Percentiles rank a stretch among this genome's conserved stretches.
Conservation (phyloP, 2,113 vertebrate genomes). For the Hemiscyllium ocellatum region DNA sequence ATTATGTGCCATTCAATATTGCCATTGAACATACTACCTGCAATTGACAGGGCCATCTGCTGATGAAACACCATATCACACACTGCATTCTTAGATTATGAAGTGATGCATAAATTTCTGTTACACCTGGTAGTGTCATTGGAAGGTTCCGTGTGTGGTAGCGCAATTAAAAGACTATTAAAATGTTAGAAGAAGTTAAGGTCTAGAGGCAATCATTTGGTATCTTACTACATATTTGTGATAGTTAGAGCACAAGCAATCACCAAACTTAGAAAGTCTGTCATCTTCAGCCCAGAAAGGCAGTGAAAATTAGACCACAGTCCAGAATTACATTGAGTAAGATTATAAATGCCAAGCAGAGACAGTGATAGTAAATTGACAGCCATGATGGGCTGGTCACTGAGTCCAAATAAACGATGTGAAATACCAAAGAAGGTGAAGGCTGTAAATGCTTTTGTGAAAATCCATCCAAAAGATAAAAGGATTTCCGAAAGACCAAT, state of each 20-base stretch:
- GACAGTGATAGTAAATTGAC: not conserved
- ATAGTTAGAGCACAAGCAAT: not conserved
- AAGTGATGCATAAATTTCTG: not conserved
- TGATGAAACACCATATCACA: not conserved
- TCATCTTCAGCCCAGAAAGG: not conserved
- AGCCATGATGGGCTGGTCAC: not conserved
- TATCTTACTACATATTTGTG: not conserved
- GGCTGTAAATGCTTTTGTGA: not conserved
- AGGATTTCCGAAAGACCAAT: not conserved
- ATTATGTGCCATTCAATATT: not conserved
- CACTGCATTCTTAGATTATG: not conserved
- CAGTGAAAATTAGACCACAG: not conserved
- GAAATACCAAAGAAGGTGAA: not conserved
- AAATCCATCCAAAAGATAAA: not conserved
- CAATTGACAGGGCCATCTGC: not conserved
- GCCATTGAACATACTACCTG: not conserved
- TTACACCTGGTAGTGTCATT: not conserved
- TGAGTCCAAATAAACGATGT: not conserved
- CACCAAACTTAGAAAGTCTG: not conserved
- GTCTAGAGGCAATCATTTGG: not conserved
- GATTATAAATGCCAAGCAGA: not conserved
- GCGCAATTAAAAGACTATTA: not conserved
- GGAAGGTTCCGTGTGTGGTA: not conserved
- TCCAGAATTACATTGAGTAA: not conserved
- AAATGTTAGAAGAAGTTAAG: not conserved